phyloP scores from a whole-genome alignment of 2,113 vertebrate species.

The Orthonyx spaldingii region DNA sequence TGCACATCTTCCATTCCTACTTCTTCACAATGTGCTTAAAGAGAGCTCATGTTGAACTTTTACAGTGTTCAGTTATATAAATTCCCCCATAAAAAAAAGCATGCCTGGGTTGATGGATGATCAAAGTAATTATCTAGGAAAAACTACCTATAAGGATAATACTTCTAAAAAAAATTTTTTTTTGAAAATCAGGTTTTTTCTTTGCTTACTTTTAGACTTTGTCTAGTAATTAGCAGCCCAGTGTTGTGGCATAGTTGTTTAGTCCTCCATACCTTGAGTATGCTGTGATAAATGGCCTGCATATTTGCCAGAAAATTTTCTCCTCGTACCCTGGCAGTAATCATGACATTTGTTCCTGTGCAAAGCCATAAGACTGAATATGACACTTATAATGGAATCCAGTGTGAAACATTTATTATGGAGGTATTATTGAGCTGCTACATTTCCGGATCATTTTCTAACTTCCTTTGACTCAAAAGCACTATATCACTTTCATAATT shows the following conservation, averaged over 20 bases:
- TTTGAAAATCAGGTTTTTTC: background rate
- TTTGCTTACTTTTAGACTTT: background rate
- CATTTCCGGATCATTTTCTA: constrained; percentile 3
- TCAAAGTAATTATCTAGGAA: background rate
- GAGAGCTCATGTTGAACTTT: background rate
- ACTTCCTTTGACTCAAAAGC: background rate
- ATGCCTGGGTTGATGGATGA: background rate
- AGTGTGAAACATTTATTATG: constrained; percentile 18
- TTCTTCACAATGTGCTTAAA: background rate
- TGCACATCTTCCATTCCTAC: background rate
- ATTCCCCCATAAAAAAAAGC: background rate
- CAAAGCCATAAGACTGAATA: background rate
- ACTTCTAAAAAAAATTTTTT: background rate
- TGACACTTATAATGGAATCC: background rate
- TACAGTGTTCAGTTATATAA: background rate
- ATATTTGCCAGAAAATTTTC: background rate
- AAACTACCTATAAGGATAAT: background rate
- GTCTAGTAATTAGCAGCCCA: background rate
- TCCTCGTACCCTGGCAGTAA: background rate
- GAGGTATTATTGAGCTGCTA: background rate
- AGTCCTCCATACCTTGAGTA: background rate
- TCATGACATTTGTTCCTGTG: background rate
- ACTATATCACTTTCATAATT: constrained; percentile 11
- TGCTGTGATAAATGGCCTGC: background rate
- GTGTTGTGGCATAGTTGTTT: background rate